phyloP scores from a whole-genome alignment of 2,888 invertebrate genomes.

The Argyra leucocephala region DNA sequence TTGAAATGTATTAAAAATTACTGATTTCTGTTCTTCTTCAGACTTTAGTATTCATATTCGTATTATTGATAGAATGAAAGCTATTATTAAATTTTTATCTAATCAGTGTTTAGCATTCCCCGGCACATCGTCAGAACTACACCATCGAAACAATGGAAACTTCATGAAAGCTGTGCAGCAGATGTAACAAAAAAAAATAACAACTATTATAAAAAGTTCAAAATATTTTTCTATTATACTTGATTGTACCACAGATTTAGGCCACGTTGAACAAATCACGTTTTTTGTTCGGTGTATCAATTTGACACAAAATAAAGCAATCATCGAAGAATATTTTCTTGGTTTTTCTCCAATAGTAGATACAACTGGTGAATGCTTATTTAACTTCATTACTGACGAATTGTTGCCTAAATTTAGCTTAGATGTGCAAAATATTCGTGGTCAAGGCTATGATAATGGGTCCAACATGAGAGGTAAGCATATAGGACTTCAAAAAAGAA shows the following conservation, averaged over 20 bases:
- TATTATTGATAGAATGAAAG: neutral
- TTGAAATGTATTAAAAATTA: too few relatives aligned
- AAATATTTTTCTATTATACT: constrained; percentile 14
- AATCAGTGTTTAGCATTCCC: constrained; percentile 15
- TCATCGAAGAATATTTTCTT: constrained; percentile 3
- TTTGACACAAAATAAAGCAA: constrained; percentile 2
- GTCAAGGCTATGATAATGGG: constrained; percentile 11
- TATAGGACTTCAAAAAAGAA: too few relatives aligned
- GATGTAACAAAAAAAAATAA: neutral
- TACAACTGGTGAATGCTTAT: constrained; percentile 5
- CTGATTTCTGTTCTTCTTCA: too few relatives aligned
- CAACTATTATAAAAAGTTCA: constrained; percentile 7
- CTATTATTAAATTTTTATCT: neutral
- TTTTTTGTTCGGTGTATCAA: constrained; percentile 9
- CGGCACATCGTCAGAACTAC: constrained; percentile 13
- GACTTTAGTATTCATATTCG: too few relatives aligned
- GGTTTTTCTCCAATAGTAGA: neutral
- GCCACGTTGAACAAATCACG: constrained; percentile 13
- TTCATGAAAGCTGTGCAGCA: constrained; percentile 16
- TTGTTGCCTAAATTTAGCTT: neutral
- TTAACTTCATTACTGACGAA: neutral
- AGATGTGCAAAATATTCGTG: neutral
- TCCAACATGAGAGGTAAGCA: too few relatives aligned
- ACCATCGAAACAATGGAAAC: constrained; percentile 14
- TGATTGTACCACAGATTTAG: too few relatives aligned